Evolutionary conservation across 2,113 vertebrate species (phyloP), one percentile per base, ranked within the genome.

Genomic region (Periophthalmus modestus): DNA sequence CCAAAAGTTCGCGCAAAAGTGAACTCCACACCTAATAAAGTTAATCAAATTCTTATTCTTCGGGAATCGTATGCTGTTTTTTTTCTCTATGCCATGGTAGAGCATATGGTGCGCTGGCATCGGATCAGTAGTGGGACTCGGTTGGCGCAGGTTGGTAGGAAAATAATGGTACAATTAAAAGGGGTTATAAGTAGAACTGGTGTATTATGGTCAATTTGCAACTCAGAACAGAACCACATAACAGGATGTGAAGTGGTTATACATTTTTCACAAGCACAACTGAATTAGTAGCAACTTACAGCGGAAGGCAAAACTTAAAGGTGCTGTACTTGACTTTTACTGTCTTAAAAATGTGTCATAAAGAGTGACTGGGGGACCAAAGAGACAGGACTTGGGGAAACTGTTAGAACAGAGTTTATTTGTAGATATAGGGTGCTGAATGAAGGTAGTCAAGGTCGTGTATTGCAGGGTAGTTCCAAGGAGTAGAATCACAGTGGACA

Each of bases 21-120:
- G 48, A 85, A 78, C 76, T 82, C 54, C 72, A 34, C 69, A 62
- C 80, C 72, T 83, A 81, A 88, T 74, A 82, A 67, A 69, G 69
- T 33, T 69, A 79, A 43, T 2, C 72, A 78, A 63, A 58, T 48
- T 50, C 55, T 48, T 52, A 58, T 48, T 50, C 55, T 48, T 52
- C 69, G 43, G 75, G 47, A 86, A 82, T 66, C 24, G 74, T 58
- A 46, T 59, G 63, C 39, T 43, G 39, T 43, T 34, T 66, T 59
- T 70, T 59, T 62, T 65, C 50, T 73, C 52, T 67, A 63, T 82
- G 43, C 68, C 14, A 24, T 36, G n/a, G 39, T 24, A 63, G 65
- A 52, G 75, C 65, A 52, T 58, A 78, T 66, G 65, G 67, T 73
- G 24, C 24, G 66, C 24, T 7, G 57, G 57, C 23, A 28, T 4